Evolutionary conservation across 30 jellyfish, hydroid and myxozoan genomes (phyloP).

Genomic region (Chironex yamaguchii): DNA sequence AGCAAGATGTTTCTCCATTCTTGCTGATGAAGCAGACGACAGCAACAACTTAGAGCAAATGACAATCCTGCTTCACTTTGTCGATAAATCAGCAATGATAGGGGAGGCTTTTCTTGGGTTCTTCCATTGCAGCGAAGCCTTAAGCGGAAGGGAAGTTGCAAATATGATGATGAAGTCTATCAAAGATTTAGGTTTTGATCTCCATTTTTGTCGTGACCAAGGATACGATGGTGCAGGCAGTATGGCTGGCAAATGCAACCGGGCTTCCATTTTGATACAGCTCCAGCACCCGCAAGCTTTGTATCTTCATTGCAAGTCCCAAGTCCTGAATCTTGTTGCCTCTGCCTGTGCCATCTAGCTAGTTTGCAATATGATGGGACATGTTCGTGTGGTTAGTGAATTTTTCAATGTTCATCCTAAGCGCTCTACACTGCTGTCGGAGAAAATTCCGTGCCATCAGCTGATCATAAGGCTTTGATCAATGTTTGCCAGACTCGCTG

Average conservation of each 20-base stretch:
- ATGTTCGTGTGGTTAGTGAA: neutral
- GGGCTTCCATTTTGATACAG: conserved; percentile 45
- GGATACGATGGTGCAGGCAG: conserved; percentile 87
- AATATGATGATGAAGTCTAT: conserved; percentile 29
- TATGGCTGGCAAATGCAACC: conserved; percentile 74
- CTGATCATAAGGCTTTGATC: conserved; percentile 3
- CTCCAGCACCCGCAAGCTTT: conserved; percentile 42
- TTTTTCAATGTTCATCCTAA: neutral
- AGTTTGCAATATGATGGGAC: conserved; percentile 64
- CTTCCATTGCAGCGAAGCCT: conserved; percentile 68
- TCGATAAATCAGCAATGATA: conserved; percentile 19
- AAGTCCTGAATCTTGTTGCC: conserved; percentile 55
- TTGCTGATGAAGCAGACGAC: conserved; percentile 60
- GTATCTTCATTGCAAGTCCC: conserved; percentile 66
- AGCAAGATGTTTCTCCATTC: conserved; percentile 28
- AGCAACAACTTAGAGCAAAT: neutral
- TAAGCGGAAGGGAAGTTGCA: conserved; percentile 63
- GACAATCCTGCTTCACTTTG: conserved; percentile 55
- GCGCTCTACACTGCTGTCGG: neutral
- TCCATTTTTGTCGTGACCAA: conserved; percentile 69
- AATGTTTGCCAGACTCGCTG: conserved; percentile 61
- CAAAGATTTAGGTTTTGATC: conserved; percentile 44
- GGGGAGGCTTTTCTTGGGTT: conserved; percentile 82
- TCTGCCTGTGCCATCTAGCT: neutral
- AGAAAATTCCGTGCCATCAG: neutral